Conservation (phyloP, 2,113 vertebrate species). For the Stercorarius parasiticus region DNA sequence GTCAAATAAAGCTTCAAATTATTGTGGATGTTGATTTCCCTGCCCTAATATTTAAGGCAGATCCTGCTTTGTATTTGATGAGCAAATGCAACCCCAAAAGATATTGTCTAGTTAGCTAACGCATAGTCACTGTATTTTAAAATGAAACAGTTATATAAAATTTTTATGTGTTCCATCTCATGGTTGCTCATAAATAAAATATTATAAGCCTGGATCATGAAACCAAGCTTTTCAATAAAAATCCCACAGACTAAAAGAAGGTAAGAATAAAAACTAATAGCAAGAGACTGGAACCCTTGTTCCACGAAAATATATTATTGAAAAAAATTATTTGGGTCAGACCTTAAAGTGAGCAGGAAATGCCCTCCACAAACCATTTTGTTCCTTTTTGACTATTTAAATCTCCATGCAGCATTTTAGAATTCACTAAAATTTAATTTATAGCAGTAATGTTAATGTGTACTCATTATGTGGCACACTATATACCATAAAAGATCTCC, state of each 20-base stretch:
- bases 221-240: background rate
- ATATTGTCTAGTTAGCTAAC: background rate
- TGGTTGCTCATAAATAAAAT: background rate
- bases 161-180: background rate
- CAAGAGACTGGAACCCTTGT: background rate
- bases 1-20: background rate
- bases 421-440: background rate
- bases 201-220: background rate
- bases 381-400: background rate
- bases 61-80: background rate
- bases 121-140: background rate
- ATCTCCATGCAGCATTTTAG: background rate
- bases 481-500: background rate
- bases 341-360: background rate
- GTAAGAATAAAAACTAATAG: background rate
- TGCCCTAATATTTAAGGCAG: background rate
- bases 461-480: background rate
- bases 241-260: background rate
- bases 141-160: background rate
- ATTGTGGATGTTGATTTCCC: background rate
- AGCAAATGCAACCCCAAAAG: background rate
- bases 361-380: background rate
- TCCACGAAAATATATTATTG: background rate
- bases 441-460: background rate
- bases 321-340: background rate